A percentile compares a stretch with the other conserved stretches of the same genome.
Conservation (phyloP, 92 coral and sea anemone genomes). For the Micromussa lordhowensis region DNA sequence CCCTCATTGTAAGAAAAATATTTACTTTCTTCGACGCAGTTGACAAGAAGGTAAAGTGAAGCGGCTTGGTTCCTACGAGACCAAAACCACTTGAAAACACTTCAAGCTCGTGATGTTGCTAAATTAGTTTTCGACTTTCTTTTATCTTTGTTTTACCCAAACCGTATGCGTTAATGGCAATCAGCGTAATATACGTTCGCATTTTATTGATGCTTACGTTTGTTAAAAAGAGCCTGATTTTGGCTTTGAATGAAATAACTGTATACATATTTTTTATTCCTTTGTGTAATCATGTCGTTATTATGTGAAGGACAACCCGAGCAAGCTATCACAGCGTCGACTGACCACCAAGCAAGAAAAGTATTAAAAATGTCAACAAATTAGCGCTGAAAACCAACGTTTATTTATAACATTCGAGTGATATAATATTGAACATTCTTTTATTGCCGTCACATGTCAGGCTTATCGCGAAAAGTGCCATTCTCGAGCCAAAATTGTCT, state of each 20-base stretch:
- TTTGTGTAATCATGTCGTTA: background rate
- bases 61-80: slow-evolving; percentile 16
- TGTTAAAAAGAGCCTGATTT: background rate
- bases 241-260: background rate
- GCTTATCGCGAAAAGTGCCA: background rate
- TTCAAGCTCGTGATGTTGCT: background rate
- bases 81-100: slow-evolving; percentile 38
- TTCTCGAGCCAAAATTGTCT: background rate
- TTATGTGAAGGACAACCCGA: background rate
- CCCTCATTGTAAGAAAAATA: background rate
- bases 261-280: background rate
- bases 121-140: background rate
- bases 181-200: background rate
- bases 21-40: slow-evolving; percentile 7
- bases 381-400: slow-evolving; percentile 29
- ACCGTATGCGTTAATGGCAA: background rate
- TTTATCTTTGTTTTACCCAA: background rate
- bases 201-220: background rate
- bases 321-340: background rate
- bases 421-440: slow-evolving; percentile 8
- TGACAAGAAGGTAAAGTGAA: background rate
- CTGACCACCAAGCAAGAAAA: slow-evolving; percentile 1
- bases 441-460: background rate
- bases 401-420: slow-evolving; percentile 2
- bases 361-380: slow-evolving; percentile 52